Percentiles rank a stretch among this genome's conserved stretches.
Conservation (phyloP, 1,140 invertebrate genomes). For the Melanaphis sacchari region DNA sequence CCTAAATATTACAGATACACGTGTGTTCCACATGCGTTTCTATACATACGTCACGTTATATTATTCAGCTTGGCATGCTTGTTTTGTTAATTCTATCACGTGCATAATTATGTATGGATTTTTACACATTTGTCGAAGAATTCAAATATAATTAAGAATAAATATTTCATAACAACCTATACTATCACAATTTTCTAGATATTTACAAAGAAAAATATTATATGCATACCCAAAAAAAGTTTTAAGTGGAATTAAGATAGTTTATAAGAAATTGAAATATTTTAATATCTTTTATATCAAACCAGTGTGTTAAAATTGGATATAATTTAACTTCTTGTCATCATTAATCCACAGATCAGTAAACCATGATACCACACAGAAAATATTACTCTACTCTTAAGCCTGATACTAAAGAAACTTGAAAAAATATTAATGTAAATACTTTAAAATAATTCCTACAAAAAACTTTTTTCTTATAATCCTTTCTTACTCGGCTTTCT, state of each 20-base stretch:
- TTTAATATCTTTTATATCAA: neutral
- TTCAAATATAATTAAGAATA: no score
- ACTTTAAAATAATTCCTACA: neutral
- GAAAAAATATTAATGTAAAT: neutral
- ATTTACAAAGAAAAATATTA: neutral
- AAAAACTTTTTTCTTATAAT: slow-evolving; percentile 2
- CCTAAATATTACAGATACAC: neutral
- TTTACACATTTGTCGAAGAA: neutral
- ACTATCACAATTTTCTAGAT: neutral
- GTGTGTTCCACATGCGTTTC: neutral
- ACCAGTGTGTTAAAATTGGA: neutral
- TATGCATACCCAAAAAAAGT: neutral
- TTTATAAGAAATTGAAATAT: neutral
- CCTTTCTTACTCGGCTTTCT: neutral
- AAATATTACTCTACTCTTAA: neutral
- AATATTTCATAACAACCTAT: neutral
- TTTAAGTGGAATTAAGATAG: neutral
- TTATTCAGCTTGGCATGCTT: neutral
- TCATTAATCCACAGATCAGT: neutral
- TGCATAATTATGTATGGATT: neutral
- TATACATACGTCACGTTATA: neutral
- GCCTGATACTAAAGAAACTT: neutral
- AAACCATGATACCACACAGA: neutral
- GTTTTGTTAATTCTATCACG: neutral
- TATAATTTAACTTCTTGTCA: neutral